Percentiles rank a stretch among this genome's conserved stretches.
Conservation (phyloP, 1,140 invertebrate species). For the Atta cephalotes region DNA sequence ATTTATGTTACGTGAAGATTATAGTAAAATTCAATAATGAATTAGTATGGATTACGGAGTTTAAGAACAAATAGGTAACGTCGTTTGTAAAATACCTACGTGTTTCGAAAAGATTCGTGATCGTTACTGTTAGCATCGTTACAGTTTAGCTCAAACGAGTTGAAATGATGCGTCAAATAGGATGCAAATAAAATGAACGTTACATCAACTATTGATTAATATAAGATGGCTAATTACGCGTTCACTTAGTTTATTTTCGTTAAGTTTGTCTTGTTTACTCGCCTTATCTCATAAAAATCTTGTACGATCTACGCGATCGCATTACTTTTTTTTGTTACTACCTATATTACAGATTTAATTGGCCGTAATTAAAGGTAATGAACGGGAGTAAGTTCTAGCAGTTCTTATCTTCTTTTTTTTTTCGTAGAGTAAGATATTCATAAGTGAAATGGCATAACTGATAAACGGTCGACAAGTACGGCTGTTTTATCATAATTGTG, state of each 20-base stretch:
- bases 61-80: conserved; percentile 52
- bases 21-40: conserved; percentile 45
- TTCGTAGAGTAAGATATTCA: conserved; percentile 38
- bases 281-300: conserved; percentile 52
- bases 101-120: conserved; percentile 49
- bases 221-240: conserved; percentile 47
- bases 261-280: conserved; percentile 42
- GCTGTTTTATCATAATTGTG: conserved; percentile 37
- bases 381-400: conserved; percentile 53
- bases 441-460: conserved; percentile 24
- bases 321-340: conserved; percentile 69
- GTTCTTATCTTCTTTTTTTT: conserved; percentile 31
- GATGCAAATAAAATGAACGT: conserved; percentile 58
- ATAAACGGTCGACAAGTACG: conserved; percentile 41
- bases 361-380: conserved; percentile 57
- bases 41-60: conserved; percentile 48
- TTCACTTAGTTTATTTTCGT: conserved; percentile 69
- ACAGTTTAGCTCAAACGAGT: conserved; percentile 60
- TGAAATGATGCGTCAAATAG: conserved; percentile 62
- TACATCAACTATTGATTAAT: conserved; percentile 54
- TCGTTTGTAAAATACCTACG: conserved; percentile 51
- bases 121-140: conserved; percentile 59
- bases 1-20: conserved; percentile 62
- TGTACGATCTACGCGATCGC: conserved; percentile 65
- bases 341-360: conserved; percentile 71